Percentiles rank a stretch among this genome's conserved stretches.
Conservation (phyloP, 2,113 vertebrate genomes). For the Hydropotes inermis region DNA sequence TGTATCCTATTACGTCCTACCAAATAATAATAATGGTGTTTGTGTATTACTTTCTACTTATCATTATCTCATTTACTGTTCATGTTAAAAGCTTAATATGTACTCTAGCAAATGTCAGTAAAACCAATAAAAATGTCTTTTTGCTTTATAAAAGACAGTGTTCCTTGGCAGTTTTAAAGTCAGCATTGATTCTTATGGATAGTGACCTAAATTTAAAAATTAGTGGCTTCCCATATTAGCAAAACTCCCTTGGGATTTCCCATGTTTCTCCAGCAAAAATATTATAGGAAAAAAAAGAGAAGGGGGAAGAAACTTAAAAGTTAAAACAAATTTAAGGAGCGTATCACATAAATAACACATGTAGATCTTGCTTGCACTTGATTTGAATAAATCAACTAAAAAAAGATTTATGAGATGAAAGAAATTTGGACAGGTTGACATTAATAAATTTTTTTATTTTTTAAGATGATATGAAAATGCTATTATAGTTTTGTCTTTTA, state of each 20-base stretch:
- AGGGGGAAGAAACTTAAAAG: background rate
- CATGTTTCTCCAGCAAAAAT: background rate
- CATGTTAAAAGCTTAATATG: slow-evolving; percentile 17
- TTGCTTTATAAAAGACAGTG: background rate
- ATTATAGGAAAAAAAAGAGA: background rate
- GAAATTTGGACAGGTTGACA: background rate
- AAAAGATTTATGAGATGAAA: background rate
- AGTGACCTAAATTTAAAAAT: slow-evolving; percentile 20
- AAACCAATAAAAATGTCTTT: slow-evolving; percentile 16
- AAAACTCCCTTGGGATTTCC: background rate
- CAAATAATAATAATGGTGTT: background rate
- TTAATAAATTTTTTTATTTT: background rate
- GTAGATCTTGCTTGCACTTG: background rate
- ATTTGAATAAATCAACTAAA: background rate
- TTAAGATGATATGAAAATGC: background rate
- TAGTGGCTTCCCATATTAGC: background rate
- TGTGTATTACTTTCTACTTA: background rate
- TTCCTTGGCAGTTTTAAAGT: background rate
- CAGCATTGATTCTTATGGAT: background rate
- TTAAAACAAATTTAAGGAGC: background rate
- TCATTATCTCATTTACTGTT: slow-evolving; percentile 32
- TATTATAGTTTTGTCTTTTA: background rate
- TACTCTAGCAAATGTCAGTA: background rate
- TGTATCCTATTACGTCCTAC: background rate
- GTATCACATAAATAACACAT: background rate